A percentile compares a stretch with the other conserved stretches of the same genome.
Conservation (phyloP, 1,140 invertebrate species). For the Drosophila bipectinata region DNA sequence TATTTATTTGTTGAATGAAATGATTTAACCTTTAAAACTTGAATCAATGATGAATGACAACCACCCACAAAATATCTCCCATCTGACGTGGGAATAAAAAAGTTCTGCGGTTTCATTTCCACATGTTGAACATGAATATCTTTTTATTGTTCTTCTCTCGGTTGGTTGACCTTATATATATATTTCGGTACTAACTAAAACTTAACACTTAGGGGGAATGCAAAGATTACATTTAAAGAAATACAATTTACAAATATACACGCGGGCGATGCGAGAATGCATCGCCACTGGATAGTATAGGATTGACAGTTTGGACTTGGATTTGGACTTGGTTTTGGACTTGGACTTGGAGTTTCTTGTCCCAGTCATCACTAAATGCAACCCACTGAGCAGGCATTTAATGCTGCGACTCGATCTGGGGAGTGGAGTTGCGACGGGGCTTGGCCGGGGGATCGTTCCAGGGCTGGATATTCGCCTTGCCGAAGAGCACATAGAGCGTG, state of each 20-base stretch:
- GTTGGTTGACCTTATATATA: conserved; percentile 24
- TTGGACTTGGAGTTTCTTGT: conserved; percentile 53
- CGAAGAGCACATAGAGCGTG: conserved; percentile 88
- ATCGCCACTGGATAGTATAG: conserved; percentile 28
- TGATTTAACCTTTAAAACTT: not conserved
- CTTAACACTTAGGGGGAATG: conserved; percentile 43
- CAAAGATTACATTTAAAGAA: conserved; percentile 31
- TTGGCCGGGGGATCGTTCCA: conserved; percentile 87
- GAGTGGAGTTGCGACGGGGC: conserved; percentile 56
- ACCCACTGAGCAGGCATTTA: conserved; percentile 14
- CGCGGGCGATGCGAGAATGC: conserved; percentile 50
- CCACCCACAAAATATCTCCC: not conserved
- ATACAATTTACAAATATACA: conserved; percentile 57
- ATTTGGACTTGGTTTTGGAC: conserved; percentile 17
- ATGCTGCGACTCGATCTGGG: conserved; percentile 70
- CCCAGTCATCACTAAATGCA: conserved; percentile 14
- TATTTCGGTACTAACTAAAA: conserved; percentile 27
- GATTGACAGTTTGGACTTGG: conserved; percentile 18
- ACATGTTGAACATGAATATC: conserved; percentile 23
- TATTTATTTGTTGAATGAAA: not conserved
- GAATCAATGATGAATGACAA: not conserved
- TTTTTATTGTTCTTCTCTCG: conserved; percentile 25
- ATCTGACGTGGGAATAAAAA: conserved; percentile 27
- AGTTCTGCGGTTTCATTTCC: conserved; percentile 23
- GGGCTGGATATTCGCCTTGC: conserved; percentile 86